Evolutionary conservation across 2,888 invertebrate species (phyloP), one percentile per base, ranked within the genome.

Genomic region (Entomobrya multifasciata): DNA sequence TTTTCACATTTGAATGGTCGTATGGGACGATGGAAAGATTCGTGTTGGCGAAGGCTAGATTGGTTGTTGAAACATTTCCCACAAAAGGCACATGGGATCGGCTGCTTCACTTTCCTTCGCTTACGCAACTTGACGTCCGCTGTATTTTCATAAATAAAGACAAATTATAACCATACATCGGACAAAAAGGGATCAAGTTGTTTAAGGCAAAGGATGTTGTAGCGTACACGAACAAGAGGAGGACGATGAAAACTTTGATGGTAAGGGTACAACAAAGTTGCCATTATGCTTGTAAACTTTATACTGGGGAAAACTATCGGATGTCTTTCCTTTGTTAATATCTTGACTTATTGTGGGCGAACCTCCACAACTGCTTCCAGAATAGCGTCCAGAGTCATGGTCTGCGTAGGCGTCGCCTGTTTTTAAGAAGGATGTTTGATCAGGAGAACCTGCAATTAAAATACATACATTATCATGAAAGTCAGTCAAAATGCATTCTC

Each of bases 1-100:
- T 86, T 67, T 8, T 86, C 74, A 47, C 86, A 86, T 55, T 76
- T 62, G 47, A 70, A 86, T 3, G 86, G 86, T 13, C 86, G 86
- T 22, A 22, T n/a, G 0, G 86, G 86, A 17, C 79, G 79, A 44
- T 86, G 86, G 17, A 86, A 86, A 0, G 86, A 86, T 17, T 80
- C 80, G 22, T 86, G 86, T 20, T 86, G 86, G 3, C 86, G 86
- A 0, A 86, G 76, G 15, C 86, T 86, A 8, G 86, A 86, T 15
- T 86, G 80, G 25, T 86, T 80, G 76, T 76, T 80, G 41, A 86
- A 86, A 13, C 62, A 55, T 41, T 80, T 86, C 13, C 86, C 80
- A 41, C 86, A 86, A 47, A 30, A 76, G 20, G 52, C 17, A n/a
- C 86, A 86, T n/a, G 80, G 80, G 17, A 86, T 52, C 0, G 86